Evolutionary conservation across 2,888 invertebrate species (phyloP).

Genomic region (Lithophane semibrunnea): DNA sequence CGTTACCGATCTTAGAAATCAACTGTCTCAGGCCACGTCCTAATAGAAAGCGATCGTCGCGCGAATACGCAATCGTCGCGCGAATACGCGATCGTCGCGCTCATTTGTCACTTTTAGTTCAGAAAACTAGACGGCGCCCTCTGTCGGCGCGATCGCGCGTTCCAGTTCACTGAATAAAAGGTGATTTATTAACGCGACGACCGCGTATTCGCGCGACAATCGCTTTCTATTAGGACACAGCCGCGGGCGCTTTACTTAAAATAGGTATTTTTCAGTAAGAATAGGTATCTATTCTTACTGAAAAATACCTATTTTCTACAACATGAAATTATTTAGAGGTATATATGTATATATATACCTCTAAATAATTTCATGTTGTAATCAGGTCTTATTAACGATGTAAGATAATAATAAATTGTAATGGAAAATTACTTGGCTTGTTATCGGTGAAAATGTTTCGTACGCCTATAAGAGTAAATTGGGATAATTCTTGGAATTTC

Average conservation of each 20-base stretch:
- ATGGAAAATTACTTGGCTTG: constrained; percentile 3
- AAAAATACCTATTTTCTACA: too few relatives aligned
- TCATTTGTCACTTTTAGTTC: not conserved
- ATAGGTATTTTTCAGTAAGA: not conserved
- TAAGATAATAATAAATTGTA: constrained; percentile 1
- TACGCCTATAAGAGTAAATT: constrained; percentile 12
- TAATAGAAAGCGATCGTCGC: not conserved
- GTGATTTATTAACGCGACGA: not conserved
- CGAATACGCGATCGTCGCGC: too few relatives aligned
- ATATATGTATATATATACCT: too few relatives aligned
- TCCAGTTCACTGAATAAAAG: not conserved
- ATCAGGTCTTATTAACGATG: not conserved
- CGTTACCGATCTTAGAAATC: not conserved
- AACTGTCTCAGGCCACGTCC: not conserved
- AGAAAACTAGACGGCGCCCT: not conserved
- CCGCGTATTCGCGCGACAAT: too few relatives aligned
- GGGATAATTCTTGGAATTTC: constrained; percentile 11
- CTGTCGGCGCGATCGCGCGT: not conserved
- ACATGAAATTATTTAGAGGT: too few relatives aligned
- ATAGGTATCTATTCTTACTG: too few relatives aligned
- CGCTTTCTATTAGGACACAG: too few relatives aligned
- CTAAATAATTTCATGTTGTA: not conserved
- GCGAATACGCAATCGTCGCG: not conserved
- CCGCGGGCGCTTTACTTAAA: too few relatives aligned
- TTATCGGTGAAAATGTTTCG: constrained; percentile 9